Percentiles rank a stretch among this genome's conserved stretches.
Evolutionary conservation across 1,140 invertebrate genomes (phyloP).

Genomic region (Laupala kohalensis): DNA sequence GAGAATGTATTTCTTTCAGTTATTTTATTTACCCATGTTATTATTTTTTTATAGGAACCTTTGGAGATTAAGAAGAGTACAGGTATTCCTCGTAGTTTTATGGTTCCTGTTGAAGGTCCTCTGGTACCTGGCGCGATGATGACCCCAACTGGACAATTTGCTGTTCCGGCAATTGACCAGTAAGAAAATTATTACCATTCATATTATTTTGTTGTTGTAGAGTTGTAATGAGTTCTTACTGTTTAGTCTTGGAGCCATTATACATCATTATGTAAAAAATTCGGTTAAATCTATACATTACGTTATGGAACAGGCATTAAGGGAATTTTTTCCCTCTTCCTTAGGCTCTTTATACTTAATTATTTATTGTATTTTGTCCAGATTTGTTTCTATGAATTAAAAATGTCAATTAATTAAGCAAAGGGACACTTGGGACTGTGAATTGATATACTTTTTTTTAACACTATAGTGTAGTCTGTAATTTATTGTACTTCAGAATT

Average conservation of each 20-base stretch:
- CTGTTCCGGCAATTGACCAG: conserved; percentile 82
- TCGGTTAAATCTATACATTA: no score
- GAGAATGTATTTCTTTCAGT: no score
- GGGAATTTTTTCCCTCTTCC: no score
- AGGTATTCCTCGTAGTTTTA: conserved; percentile 94
- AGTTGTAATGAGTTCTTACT: neutral
- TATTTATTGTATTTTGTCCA: neutral
- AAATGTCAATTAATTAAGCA: no score
- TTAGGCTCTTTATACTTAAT: no score
- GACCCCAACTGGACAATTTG: conserved; percentile 82
- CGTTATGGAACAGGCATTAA: no score
- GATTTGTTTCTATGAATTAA: neutral
- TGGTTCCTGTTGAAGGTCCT: conserved; percentile 82
- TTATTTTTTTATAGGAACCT: conserved; percentile 39
- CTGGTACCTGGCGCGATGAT: conserved; percentile 83
- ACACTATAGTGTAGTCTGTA: no score
- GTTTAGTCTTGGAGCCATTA: neutral
- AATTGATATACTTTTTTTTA: no score
- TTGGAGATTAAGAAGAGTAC: conserved; percentile 83
- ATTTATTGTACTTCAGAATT: no score
- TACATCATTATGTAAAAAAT: neutral
- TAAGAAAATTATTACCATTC: conserved; percentile 47
- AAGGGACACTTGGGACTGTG: no score
- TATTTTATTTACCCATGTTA: no score
- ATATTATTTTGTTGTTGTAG: neutral